Base-by-base conservation (phyloP, 1,140 invertebrate species). In the Caenorhabditis latens region DNA sequence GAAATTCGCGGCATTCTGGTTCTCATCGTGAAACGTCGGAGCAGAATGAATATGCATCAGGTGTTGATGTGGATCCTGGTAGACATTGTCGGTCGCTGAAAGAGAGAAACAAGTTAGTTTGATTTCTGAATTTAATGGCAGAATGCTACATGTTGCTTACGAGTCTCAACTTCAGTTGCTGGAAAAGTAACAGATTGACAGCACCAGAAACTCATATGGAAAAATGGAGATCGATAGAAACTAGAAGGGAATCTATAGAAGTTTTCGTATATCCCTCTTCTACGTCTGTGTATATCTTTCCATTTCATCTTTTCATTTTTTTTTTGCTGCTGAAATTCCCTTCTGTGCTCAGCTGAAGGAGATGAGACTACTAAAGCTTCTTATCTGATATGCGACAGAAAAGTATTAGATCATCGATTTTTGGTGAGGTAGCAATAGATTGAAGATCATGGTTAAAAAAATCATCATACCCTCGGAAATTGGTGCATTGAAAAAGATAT, bases 31-130 rank as follows among this genome's bases (percentile, higher is more conserved):
- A 14, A 79, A 79, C 21, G 4, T 79, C 7, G 71, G 71, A 7
- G 71, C 71, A n/a, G 71, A 79, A 14, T 53, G 71, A 24, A 79
- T 79, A 46, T 79, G 71, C 16, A 46, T 24, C n/a, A 79, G 43
- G 46, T 79, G 71, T 24, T 79, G 71, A 24, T 79, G 71, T 11
- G 71, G 71, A 50, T 79, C 71, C 21, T 79, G 71, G 21, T 79
- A 79, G 71, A 79, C 71, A n/a, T 79, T 79, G 71, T 79, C 71
- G n/a, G 7, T n/a, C 14, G 32, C 71, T 79, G 71, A 6, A 79
- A 79, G 24, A 24, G 11, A 3, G 24, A 50, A 21, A 21, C 5
- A 24, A 50, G 14, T 71, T 48, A 16, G 24, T 13, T 8, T 32
- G 14, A 43, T 24, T 24, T 21, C 53, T 42, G 13, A 67, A 67